Conservation (phyloP, 2,113 vertebrate genomes). For the Uropsilus gracilis region DNA sequence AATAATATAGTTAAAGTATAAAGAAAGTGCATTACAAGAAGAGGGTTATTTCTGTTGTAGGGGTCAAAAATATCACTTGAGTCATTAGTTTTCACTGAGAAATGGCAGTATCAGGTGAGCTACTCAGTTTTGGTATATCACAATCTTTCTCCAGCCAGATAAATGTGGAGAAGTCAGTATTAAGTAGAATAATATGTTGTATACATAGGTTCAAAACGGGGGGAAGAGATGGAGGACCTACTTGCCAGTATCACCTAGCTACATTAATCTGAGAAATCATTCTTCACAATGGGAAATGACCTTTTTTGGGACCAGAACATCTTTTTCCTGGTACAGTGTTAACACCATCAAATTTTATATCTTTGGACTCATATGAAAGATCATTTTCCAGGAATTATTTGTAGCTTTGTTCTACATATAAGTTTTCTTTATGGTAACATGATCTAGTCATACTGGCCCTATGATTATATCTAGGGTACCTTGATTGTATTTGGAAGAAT, state of each 20-base stretch:
- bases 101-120: neutral
- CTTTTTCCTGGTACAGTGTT: neutral
- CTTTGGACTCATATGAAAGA: neutral
- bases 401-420: constrained; percentile 6
- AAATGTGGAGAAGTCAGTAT: neutral
- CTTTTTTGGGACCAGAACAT: neutral
- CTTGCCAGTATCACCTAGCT: neutral
- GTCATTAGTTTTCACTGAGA: constrained; percentile 38
- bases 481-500: constrained; percentile 8
- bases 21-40: constrained; percentile 30
- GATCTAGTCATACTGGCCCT: neutral
- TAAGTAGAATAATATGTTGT: constrained; percentile 7
- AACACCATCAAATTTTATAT: neutral
- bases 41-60: neutral
- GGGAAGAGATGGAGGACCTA: neutral
- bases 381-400: neutral
- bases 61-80: neutral
- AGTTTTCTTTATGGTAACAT: constrained; percentile 21
- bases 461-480: neutral
- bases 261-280: neutral
- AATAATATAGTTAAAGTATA: neutral
- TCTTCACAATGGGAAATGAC: neutral
- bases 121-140: neutral
- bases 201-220: neutral
- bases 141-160: neutral